Evolutionary conservation across 1,140 invertebrate species (phyloP).

Genomic region (Dreissena rostriformis): DNA sequence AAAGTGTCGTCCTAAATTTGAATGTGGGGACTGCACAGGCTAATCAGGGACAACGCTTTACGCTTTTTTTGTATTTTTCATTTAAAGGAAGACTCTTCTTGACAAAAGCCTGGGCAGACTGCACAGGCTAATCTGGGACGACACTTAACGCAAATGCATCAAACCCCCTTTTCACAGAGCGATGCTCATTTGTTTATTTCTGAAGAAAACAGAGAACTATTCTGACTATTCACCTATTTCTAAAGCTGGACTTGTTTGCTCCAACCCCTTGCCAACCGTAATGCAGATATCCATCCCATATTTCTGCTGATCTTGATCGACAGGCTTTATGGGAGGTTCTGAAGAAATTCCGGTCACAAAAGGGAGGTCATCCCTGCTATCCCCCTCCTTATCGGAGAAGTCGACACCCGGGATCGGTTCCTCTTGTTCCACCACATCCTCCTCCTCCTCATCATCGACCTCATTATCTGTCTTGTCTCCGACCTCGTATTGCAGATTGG

Average conservation of each 20-base stretch:
- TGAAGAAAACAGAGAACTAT: not conserved
- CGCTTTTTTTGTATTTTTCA: too few species aligned
- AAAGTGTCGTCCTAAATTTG: too few species aligned
- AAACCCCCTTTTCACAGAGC: not conserved
- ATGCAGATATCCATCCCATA: not conserved
- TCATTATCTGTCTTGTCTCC: slow-evolving; percentile 52
- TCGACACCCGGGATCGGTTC: slow-evolving; percentile 28
- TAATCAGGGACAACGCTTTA: too few species aligned
- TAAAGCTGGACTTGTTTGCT: slow-evolving; percentile 9
- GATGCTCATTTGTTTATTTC: not conserved
- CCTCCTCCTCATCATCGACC: slow-evolving; percentile 44
- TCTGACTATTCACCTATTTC: slow-evolving; percentile 42
- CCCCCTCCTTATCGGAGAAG: slow-evolving; percentile 28
- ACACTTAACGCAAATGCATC: not conserved
- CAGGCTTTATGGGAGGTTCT: not conserved
- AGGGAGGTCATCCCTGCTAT: not conserved
- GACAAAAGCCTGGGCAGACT: not conserved
- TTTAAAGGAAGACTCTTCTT: not conserved
- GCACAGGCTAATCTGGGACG: not conserved
- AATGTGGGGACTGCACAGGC: too few species aligned
- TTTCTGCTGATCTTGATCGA: not conserved
- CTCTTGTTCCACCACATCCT: slow-evolving; percentile 13
- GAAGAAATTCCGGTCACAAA: not conserved
- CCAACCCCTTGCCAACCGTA: not conserved
- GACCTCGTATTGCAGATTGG: slow-evolving; percentile 41